Base-by-base conservation (phyloP, 1,140 invertebrate species). In the Drosophila pruinosa region DNA sequence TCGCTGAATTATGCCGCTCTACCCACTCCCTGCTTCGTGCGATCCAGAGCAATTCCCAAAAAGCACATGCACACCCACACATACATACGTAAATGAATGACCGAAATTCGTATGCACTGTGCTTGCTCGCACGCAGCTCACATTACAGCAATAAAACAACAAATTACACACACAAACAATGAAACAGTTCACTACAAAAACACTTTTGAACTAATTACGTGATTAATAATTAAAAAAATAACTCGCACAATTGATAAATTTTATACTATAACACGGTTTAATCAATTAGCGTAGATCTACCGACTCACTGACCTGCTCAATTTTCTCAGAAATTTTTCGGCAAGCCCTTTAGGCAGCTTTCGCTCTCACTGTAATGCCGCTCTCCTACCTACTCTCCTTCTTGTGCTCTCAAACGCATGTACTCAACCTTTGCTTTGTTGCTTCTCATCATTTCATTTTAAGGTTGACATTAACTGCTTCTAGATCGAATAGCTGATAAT, bases 281-380 rank as follows among this genome's bases (percentile, higher is more conserved):
- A 52, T 52, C 47, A 14, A 39, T 12, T 34, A 41, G n/a, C 24
- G 26, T 34, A 14, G 47, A 52, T 63, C 36, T 36, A 28, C 47
- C 24, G 28, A 45, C 28, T 10, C 26, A 52, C 54, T 24, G 2
- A 47, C 2, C 21, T 12, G 43, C n/a, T n/a, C n/a, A 2, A n/a
- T 6, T 34, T 34, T n/a, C n/a, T n/a, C n/a, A n/a, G n/a, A n/a
- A n/a, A n/a, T n/a, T n/a, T n/a, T n/a, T 12, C 31, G 2, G 10
- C 31, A 34, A 34, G 10, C 8, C n/a, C 31, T 34, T 34, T 34
- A 2, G n/a, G 2, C 31, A 3, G 31, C 12, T 6, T n/a, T 2
- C 38, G 12, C 38, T 39, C 38, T 39, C 38, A 36, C 0, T 7
- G 34, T 19, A 6, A 21, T 43, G 17, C 7, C 10, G 15, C 41